Evolutionary conservation across 2,888 invertebrate species (phyloP).

Genomic region (Therioaphis trifolii): DNA sequence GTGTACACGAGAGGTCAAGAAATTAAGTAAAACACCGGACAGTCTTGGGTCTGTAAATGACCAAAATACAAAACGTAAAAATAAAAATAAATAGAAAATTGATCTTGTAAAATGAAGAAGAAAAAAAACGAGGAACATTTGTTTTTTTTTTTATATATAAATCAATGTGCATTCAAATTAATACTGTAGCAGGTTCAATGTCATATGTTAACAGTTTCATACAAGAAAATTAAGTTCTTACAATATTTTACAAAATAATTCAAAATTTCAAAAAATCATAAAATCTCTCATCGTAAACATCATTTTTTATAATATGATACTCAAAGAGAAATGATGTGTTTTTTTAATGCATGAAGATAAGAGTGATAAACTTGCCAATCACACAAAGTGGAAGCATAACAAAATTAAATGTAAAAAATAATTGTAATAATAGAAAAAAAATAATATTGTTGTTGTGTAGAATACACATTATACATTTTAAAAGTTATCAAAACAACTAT

Average conservation of each 20-base stretch:
- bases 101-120: conserved; percentile 43
- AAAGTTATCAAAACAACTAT: background rate
- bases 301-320: background rate
- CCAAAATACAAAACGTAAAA: conserved; percentile 47
- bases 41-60: conserved; percentile 52
- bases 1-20: conserved; percentile 53
- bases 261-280: background rate
- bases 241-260: background rate
- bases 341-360: background rate
- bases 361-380: background rate
- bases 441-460: background rate
- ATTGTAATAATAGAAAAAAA: conserved; percentile 6
- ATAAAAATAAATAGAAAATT: conserved; percentile 41
- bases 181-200: conserved; percentile 50
- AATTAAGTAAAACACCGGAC: conserved; percentile 58
- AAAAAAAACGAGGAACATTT: conserved; percentile 52
- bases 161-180: conserved; percentile 22
- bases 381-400: background rate
- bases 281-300: background rate
- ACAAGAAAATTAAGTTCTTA: background rate
- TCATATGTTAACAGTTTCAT: background rate
- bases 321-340: background rate
- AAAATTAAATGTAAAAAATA: background rate
- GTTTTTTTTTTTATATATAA: background rate
- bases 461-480: conserved; percentile 4